These are phyloP conservation scores for Gopherus flavomarginatus DNA, from an alignment of 2,113 vertebrate genomes.

Conservation along the genomic window DNA sequence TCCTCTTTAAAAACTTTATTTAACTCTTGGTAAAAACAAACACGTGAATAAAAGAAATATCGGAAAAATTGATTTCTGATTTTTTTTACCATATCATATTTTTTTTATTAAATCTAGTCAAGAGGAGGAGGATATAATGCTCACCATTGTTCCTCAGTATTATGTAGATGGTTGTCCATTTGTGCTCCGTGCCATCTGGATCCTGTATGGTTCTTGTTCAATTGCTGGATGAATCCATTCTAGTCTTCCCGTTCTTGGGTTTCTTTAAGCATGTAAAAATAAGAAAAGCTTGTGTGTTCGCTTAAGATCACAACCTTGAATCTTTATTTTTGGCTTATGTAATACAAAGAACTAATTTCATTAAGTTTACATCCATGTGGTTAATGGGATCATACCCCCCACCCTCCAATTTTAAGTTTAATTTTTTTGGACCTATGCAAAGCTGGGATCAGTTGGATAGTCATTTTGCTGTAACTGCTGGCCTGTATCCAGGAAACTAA, in stretches of 20 bases:
- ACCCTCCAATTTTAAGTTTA: not conserved
- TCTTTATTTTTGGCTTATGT: not conserved
- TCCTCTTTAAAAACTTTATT: not conserved
- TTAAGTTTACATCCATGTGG: not conserved
- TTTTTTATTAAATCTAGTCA: not conserved
- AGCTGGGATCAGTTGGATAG: not conserved
- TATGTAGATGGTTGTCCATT: not conserved
- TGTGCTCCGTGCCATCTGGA: not conserved
- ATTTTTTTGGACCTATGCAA: not conserved
- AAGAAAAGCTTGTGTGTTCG: not conserved
- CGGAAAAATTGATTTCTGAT: not conserved
- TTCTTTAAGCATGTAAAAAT: rapidly evolving
- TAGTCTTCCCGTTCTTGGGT: not conserved
- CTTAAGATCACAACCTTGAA: not conserved
- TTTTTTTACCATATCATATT: not conserved
- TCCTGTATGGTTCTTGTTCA: not conserved
- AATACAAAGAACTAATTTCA: not conserved
- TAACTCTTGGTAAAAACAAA: not conserved
- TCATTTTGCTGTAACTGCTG: not conserved
- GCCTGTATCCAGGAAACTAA: not conserved
- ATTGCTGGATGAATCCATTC: not conserved
- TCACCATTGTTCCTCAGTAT: not conserved
- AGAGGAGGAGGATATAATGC: not conserved
- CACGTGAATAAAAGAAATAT: not conserved
- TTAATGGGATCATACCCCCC: not conserved